These are phyloP conservation scores for Halictus ligatus DNA, from an alignment of 2,888 invertebrate genomes.

Conservation along the genomic window DNA sequence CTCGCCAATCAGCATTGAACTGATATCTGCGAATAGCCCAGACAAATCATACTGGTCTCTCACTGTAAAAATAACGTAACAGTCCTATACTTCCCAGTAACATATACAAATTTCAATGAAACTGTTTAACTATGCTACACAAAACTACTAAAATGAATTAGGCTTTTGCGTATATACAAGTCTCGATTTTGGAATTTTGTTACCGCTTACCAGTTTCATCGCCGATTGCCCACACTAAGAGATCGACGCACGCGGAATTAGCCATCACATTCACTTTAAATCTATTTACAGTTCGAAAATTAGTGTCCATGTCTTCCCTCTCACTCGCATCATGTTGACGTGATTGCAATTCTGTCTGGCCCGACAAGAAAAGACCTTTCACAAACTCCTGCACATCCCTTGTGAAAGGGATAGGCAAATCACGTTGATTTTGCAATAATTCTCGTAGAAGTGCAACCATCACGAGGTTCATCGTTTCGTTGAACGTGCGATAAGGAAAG, in stretches of 20 bases:
- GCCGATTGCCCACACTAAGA: slow-evolving; percentile 98
- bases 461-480: slow-evolving; percentile 96
- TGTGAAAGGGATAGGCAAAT: slow-evolving; percentile 95
- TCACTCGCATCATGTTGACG: slow-evolving; percentile 94
- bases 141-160: background rate
- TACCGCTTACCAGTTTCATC: slow-evolving; percentile 94
- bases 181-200: background rate
- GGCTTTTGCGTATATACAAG: background rate
- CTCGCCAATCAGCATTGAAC: slow-evolving; percentile 83
- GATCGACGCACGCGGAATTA: slow-evolving; percentile 98
- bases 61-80: slow-evolving; percentile 79
- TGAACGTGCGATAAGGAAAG: slow-evolving; percentile 97
- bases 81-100: slow-evolving; percentile 46
- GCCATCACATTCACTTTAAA: slow-evolving; percentile 98
- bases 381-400: slow-evolving; percentile 96
- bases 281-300: slow-evolving; percentile 93
- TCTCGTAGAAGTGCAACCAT: slow-evolving; percentile 96
- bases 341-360: slow-evolving; percentile 96
- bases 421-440: slow-evolving; percentile 94
- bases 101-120: background rate
- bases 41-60: slow-evolving; percentile 82
- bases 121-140: slow-evolving; percentile 7
- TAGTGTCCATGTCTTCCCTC: slow-evolving; percentile 92
- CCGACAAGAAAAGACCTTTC: slow-evolving; percentile 94
- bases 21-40: slow-evolving; percentile 82